Conservation (phyloP, 2,113 vertebrate genomes). For the Gallinago jamesoni region DNA sequence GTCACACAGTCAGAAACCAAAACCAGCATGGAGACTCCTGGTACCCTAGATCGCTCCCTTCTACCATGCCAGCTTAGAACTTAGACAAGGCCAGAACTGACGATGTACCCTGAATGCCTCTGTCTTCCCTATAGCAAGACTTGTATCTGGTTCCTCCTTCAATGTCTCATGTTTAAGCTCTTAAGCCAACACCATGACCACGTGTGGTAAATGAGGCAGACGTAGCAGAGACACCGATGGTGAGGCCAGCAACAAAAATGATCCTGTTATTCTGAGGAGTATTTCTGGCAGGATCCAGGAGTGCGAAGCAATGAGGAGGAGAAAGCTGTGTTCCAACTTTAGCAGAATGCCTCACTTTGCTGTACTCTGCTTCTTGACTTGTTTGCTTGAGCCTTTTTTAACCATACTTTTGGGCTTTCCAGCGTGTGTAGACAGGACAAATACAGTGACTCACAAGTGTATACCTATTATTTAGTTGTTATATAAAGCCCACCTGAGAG, state of each 20-base stretch:
- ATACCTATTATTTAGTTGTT: conserved; percentile 69
- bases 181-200: background rate
- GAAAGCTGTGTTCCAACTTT: conserved; percentile 27
- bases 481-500: conserved; percentile 55
- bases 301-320: background rate
- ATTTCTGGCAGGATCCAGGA: background rate
- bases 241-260: background rate
- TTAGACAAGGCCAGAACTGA: background rate
- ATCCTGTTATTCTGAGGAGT: background rate
- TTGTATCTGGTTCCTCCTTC: background rate
- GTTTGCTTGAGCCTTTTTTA: conserved; percentile 37
- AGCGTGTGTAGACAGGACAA: conserved; percentile 36
- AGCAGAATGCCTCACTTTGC: background rate
- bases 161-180: background rate
- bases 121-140: background rate
- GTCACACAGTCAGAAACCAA: background rate
- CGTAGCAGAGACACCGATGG: background rate
- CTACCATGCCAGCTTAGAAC: background rate
- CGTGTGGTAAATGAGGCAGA: background rate
- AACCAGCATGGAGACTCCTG: background rate
- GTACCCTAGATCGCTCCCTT: background rate
- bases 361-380: background rate
- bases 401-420: background rate
- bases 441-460: conserved; percentile 31
- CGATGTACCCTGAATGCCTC: background rate